phyloP scores from a whole-genome alignment of 2,888 invertebrate genomes.

The Calliscelio sp. region DNA sequence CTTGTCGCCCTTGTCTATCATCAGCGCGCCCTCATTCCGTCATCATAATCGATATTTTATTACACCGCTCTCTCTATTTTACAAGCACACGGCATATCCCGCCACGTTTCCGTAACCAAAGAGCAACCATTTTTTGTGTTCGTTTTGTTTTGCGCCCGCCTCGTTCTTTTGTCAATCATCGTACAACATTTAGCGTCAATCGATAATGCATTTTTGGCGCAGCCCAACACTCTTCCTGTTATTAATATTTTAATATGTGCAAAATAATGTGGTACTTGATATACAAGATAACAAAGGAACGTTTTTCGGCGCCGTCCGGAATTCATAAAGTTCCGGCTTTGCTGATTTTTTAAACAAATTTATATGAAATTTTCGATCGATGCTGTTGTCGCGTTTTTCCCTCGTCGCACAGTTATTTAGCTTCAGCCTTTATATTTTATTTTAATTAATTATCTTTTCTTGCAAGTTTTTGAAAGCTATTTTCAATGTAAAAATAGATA shows the following conservation, averaged over 20 bases:
- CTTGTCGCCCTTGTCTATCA: conserved; percentile 72
- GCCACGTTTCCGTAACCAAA: conserved; percentile 51
- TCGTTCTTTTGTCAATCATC: conserved; percentile 67
- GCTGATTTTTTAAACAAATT: conserved; percentile 65
- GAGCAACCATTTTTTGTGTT: conserved; percentile 62
- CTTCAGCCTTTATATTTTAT: conserved; percentile 26
- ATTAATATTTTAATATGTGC: conserved; percentile 72
- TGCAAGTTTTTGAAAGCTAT: background rate
- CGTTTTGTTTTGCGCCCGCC: conserved; percentile 23
- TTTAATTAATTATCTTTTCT: too few species aligned
- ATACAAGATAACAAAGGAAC: conserved; percentile 61
- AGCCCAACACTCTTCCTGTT: conserved; percentile 35
- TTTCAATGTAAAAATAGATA: background rate
- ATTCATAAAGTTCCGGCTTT: conserved; percentile 64
- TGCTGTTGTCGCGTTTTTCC: background rate
- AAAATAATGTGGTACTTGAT: conserved; percentile 71
- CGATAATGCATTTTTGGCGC: conserved; percentile 68
- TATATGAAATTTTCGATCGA: conserved; percentile 55
- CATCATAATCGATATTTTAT: conserved; percentile 85
- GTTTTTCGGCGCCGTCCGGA: conserved; percentile 50
- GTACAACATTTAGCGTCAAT: conserved; percentile 61
- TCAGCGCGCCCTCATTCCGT: conserved; percentile 75
- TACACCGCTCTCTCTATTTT: conserved; percentile 79
- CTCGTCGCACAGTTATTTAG: conserved; percentile 39
- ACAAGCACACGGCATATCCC: conserved; percentile 71